Percentiles rank a stretch among this genome's conserved stretches.
phyloP scores from a whole-genome alignment of 2,113 vertebrate genomes.

The Mustela lutreola region DNA sequence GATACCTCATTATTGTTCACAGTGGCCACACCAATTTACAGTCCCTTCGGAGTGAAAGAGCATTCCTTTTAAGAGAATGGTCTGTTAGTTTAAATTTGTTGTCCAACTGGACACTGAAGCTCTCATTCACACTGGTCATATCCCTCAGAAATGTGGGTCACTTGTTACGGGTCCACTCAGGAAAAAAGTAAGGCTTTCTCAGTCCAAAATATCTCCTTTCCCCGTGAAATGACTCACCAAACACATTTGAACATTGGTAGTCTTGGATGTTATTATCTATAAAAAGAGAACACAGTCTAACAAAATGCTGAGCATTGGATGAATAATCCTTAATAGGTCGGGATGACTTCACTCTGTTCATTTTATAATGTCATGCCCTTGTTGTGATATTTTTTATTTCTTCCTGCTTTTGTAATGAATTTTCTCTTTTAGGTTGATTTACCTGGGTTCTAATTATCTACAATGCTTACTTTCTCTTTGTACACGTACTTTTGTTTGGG shows the following conservation, averaged over 20 bases:
- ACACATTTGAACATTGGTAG: background rate
- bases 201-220: background rate
- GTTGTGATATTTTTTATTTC: background rate
- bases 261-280: background rate
- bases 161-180: background rate
- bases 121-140: background rate
- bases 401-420: background rate
- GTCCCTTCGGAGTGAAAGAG: background rate
- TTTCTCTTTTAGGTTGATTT: background rate
- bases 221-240: background rate
- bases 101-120: background rate
- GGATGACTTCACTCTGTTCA: slow-evolving; percentile 25
- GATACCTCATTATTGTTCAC: background rate
- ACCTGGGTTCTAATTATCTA: background rate
- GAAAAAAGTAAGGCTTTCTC: background rate
- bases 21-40: background rate
- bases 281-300: background rate
- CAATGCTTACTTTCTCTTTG: background rate
- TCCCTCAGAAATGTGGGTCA: slow-evolving; percentile 30
- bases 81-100: slow-evolving; percentile 50
- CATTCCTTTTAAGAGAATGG: background rate
- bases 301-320: background rate
- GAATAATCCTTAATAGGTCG: background rate
- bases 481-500: background rate
- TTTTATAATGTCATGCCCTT: background rate